Conservation (phyloP, 2,888 invertebrate species). For the Dasypogon diadema region DNA sequence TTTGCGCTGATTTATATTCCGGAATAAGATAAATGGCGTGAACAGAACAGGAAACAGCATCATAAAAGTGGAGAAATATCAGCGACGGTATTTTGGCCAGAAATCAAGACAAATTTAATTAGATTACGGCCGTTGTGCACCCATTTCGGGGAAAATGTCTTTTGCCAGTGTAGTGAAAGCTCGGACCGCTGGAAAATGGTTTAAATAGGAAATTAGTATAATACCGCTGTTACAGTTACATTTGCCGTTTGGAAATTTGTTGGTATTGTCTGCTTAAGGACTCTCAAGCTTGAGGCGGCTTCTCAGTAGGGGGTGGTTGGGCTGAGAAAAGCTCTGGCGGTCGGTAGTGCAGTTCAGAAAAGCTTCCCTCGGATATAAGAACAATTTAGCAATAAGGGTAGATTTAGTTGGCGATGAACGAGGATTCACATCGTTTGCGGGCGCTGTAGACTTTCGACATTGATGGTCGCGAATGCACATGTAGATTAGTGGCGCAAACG, state of each 20-base stretch:
- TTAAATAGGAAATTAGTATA: slow-evolving; percentile 19
- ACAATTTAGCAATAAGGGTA: slow-evolving; percentile 5
- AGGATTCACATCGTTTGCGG: neutral
- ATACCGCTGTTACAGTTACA: neutral
- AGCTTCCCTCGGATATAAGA: slow-evolving; percentile 10
- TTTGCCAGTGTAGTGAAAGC: slow-evolving; percentile 24
- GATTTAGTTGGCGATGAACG: slow-evolving; percentile 20
- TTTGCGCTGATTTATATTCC: slow-evolving; percentile 22
- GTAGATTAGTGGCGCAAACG: slow-evolving; percentile 4
- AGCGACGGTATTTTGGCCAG: slow-evolving; percentile 35
- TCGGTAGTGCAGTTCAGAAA: slow-evolving; percentile 7
- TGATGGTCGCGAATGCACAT: slow-evolving; percentile 13
- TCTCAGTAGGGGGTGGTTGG: neutral
- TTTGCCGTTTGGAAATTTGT: neutral
- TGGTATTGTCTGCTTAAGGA: neutral
- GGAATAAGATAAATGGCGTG: neutral
- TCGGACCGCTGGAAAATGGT: slow-evolving; percentile 17
- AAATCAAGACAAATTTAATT: slow-evolving; percentile 45
- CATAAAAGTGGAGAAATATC: slow-evolving; percentile 6
- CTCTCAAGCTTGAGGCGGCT: neutral
- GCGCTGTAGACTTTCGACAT: neutral
- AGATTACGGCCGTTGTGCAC: slow-evolving; percentile 7
- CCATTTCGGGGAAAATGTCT: slow-evolving; percentile 5
- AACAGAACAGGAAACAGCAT: slow-evolving; percentile 29
- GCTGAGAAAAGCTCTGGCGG: neutral